Evolutionary conservation across 1,140 invertebrate species (phyloP), one percentile per base, ranked within the genome.

Genomic region (Listronotus bonariensis): DNA sequence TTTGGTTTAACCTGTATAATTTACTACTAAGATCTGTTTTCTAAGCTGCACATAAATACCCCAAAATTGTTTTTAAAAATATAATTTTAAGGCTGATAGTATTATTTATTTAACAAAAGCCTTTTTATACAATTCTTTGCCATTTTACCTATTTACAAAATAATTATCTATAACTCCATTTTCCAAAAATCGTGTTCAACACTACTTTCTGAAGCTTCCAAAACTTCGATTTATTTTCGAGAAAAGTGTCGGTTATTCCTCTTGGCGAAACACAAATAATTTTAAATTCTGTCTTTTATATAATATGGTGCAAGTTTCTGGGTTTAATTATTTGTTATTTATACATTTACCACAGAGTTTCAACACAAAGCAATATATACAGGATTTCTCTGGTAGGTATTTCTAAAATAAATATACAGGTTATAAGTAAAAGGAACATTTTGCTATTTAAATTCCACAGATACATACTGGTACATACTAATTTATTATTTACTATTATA

Each of bases 201-300:
- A 53, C 51, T 38, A 15, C 6, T 56, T 42, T 9, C 17, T 11
- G 3, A 20, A n/a, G 32, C 42, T 56, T n/a, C 18, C 55, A 18
- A 58, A 58, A 58, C n/a, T 58, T 58, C 36, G 36, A 48, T 34
- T 41, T 11, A 2, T 9, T 18, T 5, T 38, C 12, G 14, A 20
- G n/a, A 60, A 51, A 36, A 51, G 36, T 46, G 0, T 59, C 12
- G 32, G 45, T 20, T 6, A 60, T 45, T 34, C 38, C 10, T 65
- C 62, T 65, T 65, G 62, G 62, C 32, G 49, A 65, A 58, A 65
- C 55, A 65, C 51, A 63, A 63, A 63, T 43, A 64, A 46, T 56
- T 55, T 63, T 36, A 10, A 56, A 59, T 51, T 72, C 62, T 53
- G n/a, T 52, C 15, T 59, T 57, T n/a, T 12, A 12, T 42, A 53